phyloP scores from a whole-genome alignment of 2,888 invertebrate genomes.

The Steinernema hermaphroditum region DNA sequence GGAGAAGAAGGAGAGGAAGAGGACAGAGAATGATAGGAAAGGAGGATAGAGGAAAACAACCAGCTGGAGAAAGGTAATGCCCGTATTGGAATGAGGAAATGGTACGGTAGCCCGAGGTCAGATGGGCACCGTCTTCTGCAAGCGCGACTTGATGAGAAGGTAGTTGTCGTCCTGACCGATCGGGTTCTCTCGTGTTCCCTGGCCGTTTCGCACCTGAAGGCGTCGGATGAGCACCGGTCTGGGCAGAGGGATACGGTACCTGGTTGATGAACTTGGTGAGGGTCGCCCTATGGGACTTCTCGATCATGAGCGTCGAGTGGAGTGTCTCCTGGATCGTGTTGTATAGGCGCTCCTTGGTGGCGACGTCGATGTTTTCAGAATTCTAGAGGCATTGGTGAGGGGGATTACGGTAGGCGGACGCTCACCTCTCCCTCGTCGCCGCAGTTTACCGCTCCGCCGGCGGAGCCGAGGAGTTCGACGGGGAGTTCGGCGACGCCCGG shows the following conservation, averaged over 20 bases:
- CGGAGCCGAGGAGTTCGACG: background rate
- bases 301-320: constrained; percentile 23
- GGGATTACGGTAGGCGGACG: no score
- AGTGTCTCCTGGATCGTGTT: constrained; percentile 26
- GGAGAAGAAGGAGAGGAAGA: constrained; percentile 18
- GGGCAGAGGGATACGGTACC: background rate
- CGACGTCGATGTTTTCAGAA: constrained; percentile 6
- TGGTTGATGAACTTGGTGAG: constrained; percentile 24
- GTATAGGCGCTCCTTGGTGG: constrained; percentile 11
- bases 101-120: background rate
- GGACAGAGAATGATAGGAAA: constrained; percentile 14
- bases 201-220: constrained; percentile 14
- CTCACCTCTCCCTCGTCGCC: constrained; percentile 21
- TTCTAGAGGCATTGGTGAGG: background rate
- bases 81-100: constrained; percentile 17
- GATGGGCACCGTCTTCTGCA: constrained; percentile 21
- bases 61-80: constrained; percentile 18
- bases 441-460: background rate
- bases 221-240: no score
- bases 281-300: background rate
- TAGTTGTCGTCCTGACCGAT: constrained; percentile 27
- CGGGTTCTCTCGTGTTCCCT: constrained; percentile 18
- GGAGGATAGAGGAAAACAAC: constrained; percentile 13
- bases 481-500: constrained; percentile 38
- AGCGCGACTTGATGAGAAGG: constrained; percentile 18